Percentiles rank a stretch among this genome's conserved stretches.
Evolutionary conservation across 2,888 invertebrate species (phyloP).

Genomic region (Catocala nupta): DNA sequence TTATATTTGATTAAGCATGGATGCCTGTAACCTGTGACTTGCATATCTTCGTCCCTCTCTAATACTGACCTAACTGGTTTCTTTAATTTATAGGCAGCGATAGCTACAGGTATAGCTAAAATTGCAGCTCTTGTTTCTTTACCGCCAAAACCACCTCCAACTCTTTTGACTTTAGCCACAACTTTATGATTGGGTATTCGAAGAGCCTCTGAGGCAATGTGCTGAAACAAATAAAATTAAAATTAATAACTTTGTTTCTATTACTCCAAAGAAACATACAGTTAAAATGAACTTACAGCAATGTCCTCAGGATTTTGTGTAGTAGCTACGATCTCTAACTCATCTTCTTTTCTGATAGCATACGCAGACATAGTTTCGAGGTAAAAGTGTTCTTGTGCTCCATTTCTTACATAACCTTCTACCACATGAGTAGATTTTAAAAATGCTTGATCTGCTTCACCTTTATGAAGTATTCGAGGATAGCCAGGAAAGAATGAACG

Average conservation of each 20-base stretch:
- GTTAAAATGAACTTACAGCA: conserved; percentile 73
- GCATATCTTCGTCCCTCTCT: conserved; percentile 96
- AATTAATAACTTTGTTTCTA: not conserved
- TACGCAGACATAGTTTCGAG: conserved; percentile 92
- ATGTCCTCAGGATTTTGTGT: conserved; percentile 94
- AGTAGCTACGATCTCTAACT: conserved; percentile 93
- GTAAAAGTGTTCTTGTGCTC: conserved; percentile 97
- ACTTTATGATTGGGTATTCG: conserved; percentile 90
- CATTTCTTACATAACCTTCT: conserved; percentile 90
- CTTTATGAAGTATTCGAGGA: conserved; percentile 87
- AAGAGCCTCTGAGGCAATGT: conserved; percentile 88
- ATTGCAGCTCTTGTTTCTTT: conserved; percentile 91
- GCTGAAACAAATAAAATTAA: conserved; percentile 74
- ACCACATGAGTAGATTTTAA: conserved; percentile 89
- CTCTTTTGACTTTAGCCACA: conserved; percentile 90
- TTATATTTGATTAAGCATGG: conserved; percentile 93
- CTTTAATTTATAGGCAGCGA: conserved; percentile 91
- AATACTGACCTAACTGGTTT: conserved; percentile 92
- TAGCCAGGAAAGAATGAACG: conserved; percentile 89
- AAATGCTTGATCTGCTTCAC: conserved; percentile 90
- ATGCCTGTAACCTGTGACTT: conserved; percentile 92
- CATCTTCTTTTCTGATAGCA: conserved; percentile 92
- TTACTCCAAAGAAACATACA: not conserved
- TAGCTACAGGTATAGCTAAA: conserved; percentile 89
- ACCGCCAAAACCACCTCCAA: conserved; percentile 96